Percentiles rank a stretch among this genome's conserved stretches.
These are phyloP conservation scores for Pharmacophagus antenor DNA, from an alignment of 2,888 invertebrate genomes.

Conservation along the genomic window DNA sequence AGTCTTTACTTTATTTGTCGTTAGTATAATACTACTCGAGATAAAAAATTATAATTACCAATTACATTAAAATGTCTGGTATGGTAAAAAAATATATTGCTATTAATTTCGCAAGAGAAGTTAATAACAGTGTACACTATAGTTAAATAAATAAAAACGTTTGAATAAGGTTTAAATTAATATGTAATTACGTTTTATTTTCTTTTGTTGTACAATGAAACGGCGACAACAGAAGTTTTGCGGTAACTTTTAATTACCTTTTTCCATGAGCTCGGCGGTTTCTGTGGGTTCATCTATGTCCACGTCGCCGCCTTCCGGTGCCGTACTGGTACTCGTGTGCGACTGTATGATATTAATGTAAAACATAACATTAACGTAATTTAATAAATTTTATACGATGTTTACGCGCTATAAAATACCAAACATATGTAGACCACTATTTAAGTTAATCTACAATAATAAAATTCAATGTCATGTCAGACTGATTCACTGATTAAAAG, in stretches of 20 bases:
- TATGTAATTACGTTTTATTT: background rate
- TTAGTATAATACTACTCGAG: background rate
- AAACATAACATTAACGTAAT: background rate
- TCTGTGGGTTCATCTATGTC: constrained; percentile 78
- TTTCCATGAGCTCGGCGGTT: constrained; percentile 83
- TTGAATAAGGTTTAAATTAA: background rate
- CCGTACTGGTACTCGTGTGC: constrained; percentile 55
- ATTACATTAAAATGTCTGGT: background rate
- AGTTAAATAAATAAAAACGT: background rate
- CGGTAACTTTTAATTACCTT: no score
- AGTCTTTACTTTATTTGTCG: background rate
- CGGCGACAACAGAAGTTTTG: no score
- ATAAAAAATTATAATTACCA: background rate
- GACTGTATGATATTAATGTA: constrained; percentile 48
- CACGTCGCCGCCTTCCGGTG: constrained; percentile 43
- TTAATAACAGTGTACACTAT: background rate
- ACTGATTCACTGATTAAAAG: no score
- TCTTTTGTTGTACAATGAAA: no score
- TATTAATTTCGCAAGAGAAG: background rate
- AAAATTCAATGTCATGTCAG: no score
- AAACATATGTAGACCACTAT: no score
- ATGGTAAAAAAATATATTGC: background rate
- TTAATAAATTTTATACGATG: no score
- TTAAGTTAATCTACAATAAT: no score
- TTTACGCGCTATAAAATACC: no score